phyloP scores from a whole-genome alignment of 2,797 vertebrate genomes.

The Gambelia wislizenii region DNA sequence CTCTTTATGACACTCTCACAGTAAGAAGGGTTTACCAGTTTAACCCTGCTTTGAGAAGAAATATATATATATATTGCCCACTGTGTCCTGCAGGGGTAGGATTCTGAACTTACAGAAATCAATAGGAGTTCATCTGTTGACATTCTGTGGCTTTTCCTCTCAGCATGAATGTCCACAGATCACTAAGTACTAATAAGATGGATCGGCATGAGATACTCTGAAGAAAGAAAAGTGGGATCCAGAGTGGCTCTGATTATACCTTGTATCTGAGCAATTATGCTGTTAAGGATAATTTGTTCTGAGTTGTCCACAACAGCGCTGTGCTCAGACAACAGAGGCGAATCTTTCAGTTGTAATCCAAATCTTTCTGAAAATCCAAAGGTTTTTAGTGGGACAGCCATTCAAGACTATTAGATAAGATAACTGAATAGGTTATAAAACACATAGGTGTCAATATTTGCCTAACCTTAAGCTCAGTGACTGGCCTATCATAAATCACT shows the following conservation, averaged over 20 bases:
- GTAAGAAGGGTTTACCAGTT: not conserved
- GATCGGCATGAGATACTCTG: constrained; percentile 11
- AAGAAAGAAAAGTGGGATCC: constrained; percentile 1
- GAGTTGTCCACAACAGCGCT: not conserved
- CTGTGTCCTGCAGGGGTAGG: not conserved
- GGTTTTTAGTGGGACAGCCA: constrained; percentile 1
- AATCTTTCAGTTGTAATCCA: not conserved
- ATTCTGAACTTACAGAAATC: constrained; percentile 17
- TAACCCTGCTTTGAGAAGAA: not conserved
- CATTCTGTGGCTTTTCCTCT: constrained; percentile 23
- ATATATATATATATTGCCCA: not conserved
- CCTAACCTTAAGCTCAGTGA: no score
- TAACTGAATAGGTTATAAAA: not conserved
- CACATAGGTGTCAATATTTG: not conserved
- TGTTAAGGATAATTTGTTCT: not conserved
- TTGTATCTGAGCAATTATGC: constrained; percentile 14
- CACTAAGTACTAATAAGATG: constrained; percentile 24
- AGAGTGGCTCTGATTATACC: not conserved
- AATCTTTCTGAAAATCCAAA: not conserved
- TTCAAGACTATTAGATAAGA: not conserved
- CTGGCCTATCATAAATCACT: not conserved
- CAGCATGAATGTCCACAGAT: constrained; percentile 22
- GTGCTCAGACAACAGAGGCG: not conserved
- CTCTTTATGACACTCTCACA: not conserved
- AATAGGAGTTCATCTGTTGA: constrained; percentile 25